A percentile compares a stretch with the other conserved stretches of the same genome.
phyloP scores from a whole-genome alignment of 2,888 invertebrate genomes.

The Tetragonisca angustula region DNA sequence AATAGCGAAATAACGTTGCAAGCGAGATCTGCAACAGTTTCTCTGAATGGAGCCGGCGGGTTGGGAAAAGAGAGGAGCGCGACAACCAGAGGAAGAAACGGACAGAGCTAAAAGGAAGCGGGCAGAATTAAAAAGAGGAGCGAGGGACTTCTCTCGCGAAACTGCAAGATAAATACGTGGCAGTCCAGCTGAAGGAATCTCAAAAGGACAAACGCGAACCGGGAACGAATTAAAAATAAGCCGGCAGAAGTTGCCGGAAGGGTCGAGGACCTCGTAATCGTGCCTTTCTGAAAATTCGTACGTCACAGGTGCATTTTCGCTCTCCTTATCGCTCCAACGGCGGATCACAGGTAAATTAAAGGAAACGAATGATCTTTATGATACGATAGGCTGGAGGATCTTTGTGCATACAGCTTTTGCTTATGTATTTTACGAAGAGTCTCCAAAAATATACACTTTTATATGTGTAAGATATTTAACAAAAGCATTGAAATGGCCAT shows the following conservation, averaged over 20 bases:
- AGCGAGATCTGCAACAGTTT: constrained; percentile 5
- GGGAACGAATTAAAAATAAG: constrained; percentile 28
- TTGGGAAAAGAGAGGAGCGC: constrained; percentile 4
- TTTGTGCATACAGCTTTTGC: no score
- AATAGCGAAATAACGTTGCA: constrained; percentile 14
- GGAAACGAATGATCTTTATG: no score
- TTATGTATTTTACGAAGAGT: no score
- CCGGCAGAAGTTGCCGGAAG: not conserved
- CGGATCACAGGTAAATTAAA: no score
- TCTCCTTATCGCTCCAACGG: not conserved
- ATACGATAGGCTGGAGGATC: no score
- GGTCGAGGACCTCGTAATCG: not conserved
- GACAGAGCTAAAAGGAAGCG: constrained; percentile 36
- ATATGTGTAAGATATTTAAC: no score
- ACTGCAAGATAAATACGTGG: constrained; percentile 46
- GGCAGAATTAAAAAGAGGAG: constrained; percentile 28
- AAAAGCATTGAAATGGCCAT: no score
- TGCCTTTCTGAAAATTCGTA: constrained; percentile 20
- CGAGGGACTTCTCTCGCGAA: constrained; percentile 38
- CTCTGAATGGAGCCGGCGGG: constrained; percentile 31
- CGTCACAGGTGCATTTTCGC: not conserved
- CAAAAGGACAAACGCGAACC: constrained; percentile 5
- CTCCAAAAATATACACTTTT: no score
- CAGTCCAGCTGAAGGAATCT: constrained; percentile 15
- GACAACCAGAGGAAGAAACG: constrained; percentile 24